phyloP scores from a whole-genome alignment of 1,140 invertebrate species.

The Euschistus heros region DNA sequence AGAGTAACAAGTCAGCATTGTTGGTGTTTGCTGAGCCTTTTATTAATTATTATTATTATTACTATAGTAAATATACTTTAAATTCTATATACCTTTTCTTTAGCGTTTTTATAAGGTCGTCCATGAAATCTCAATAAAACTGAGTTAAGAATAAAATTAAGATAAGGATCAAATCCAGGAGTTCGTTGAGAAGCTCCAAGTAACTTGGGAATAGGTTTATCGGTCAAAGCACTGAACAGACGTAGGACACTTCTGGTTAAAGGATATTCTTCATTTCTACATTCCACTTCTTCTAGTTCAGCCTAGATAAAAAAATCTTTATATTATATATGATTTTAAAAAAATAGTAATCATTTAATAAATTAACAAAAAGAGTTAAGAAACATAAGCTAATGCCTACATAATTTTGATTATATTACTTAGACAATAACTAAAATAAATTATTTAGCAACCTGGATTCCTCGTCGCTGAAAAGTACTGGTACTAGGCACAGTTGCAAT shows the following conservation, averaged over 20 bases:
- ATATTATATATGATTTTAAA: background rate
- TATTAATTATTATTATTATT: no score
- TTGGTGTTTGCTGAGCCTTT: no score
- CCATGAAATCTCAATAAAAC: constrained; percentile 69
- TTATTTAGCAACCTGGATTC: constrained; percentile 39
- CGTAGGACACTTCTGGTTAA: constrained; percentile 68
- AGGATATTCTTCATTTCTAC: constrained; percentile 77
- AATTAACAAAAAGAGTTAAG: no score
- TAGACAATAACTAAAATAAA: background rate
- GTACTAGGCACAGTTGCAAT: constrained; percentile 54
- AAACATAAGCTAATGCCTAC: no score
- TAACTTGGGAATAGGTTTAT: constrained; percentile 60
- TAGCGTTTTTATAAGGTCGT: constrained; percentile 61
- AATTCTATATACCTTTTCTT: constrained; percentile 49
- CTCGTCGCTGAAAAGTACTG: constrained; percentile 51
- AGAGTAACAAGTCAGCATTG: no score
- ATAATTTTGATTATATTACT: no score
- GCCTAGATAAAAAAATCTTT: constrained; percentile 36
- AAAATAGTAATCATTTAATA: no score
- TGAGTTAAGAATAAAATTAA: constrained; percentile 66
- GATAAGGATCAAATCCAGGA: constrained; percentile 81
- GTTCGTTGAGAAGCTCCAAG: constrained; percentile 68
- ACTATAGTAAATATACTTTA: no score
- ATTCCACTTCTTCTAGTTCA: constrained; percentile 67
- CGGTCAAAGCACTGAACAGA: constrained; percentile 64